Conservation (phyloP, 2,888 invertebrate species). For the Biston stratarius region DNA sequence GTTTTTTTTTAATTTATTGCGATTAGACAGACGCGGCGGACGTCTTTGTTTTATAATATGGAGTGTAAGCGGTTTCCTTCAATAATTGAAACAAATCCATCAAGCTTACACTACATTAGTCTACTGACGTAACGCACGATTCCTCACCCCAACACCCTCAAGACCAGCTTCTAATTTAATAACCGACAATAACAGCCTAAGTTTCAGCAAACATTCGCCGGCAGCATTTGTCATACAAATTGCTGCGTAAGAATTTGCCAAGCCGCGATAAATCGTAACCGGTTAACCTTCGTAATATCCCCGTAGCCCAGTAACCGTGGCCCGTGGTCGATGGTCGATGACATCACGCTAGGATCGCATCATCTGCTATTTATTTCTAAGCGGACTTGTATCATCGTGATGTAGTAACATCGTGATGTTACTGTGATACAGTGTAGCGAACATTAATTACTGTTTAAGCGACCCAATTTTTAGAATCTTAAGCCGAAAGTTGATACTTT, state of each 20-base stretch:
- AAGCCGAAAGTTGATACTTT: too few relatives aligned
- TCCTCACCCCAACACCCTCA: background rate
- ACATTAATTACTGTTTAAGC: too few relatives aligned
- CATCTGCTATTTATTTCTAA: slow-evolving; percentile 54
- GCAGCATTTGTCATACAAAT: slow-evolving; percentile 27
- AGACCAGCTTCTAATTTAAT: too few relatives aligned
- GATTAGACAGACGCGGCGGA: too few relatives aligned
- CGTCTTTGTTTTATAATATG: too few relatives aligned
- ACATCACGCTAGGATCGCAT: slow-evolving; percentile 61
- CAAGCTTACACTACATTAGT: too few relatives aligned
- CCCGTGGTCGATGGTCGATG: slow-evolving; percentile 62
- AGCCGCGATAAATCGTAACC: slow-evolving; percentile 44
- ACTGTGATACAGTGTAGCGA: background rate
- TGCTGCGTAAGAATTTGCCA: slow-evolving; percentile 25
- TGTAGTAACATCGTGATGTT: slow-evolving; percentile 3
- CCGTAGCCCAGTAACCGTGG: slow-evolving; percentile 57
- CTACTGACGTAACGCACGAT: background rate
- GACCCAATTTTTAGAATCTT: background rate
- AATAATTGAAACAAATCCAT: too few relatives aligned
- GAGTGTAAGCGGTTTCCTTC: too few relatives aligned
- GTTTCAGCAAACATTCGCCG: slow-evolving; percentile 18
- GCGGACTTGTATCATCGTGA: slow-evolving; percentile 9
- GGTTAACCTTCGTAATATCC: slow-evolving; percentile 59
- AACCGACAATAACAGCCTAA: slow-evolving; percentile 2
- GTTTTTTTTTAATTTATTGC: too few relatives aligned